Evolutionary conservation across 2,797 vertebrate genomes (phyloP).

Genomic region (Babyrousa celebensis): DNA sequence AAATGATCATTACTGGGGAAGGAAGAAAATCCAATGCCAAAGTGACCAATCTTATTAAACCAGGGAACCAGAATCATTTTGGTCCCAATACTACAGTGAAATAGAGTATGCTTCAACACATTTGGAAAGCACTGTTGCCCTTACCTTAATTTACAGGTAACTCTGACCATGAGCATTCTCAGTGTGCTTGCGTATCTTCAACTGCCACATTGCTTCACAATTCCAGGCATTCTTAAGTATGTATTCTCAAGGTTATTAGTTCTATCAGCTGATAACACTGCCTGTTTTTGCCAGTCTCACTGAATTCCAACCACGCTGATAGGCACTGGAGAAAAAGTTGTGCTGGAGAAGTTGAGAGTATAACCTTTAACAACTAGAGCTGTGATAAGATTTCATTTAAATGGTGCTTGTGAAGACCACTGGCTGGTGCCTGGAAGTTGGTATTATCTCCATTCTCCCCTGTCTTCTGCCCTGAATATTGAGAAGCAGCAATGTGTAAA

Average conservation of each 20-base stretch:
- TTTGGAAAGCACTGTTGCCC: not conserved
- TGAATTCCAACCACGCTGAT: not conserved
- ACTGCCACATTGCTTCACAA: not conserved
- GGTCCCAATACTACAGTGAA: not conserved
- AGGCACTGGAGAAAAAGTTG: rapidly evolving
- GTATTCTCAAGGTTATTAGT: not conserved
- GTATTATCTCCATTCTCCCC: rapidly evolving
- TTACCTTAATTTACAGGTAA: not conserved
- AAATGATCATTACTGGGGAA: not conserved
- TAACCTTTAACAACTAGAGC: not conserved
- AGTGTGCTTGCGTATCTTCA: not conserved
- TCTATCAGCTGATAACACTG: not conserved
- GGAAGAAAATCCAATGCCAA: not conserved
- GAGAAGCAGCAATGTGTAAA: not conserved
- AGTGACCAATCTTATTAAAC: not conserved
- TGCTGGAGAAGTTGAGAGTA: not conserved
- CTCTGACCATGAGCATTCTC: not conserved
- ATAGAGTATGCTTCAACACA: not conserved
- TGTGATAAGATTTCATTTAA: not conserved
- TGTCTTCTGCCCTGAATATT: not conserved
- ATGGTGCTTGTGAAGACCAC: not conserved
- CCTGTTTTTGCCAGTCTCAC: not conserved
- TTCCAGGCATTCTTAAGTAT: not conserved
- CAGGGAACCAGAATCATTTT: rapidly evolving
- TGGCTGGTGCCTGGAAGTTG: not conserved